A percentile compares a stretch with the other conserved stretches of the same genome.
Evolutionary conservation across 1,140 invertebrate genomes (phyloP).

Genomic region (Adoxophyes honmai): DNA sequence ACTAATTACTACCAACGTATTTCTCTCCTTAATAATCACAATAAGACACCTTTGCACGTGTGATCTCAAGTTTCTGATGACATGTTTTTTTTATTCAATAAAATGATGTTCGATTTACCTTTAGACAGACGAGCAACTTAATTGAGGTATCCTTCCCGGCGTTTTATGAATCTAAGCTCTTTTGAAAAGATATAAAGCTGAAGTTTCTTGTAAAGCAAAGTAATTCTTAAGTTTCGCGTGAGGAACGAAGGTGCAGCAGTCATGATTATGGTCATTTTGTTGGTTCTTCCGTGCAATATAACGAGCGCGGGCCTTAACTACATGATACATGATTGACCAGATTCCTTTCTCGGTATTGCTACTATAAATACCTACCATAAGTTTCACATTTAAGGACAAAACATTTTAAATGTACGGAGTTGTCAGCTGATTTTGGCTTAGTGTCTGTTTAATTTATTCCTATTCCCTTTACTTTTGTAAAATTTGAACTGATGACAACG

Average conservation of each 20-base stretch:
- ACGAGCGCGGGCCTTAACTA: background rate
- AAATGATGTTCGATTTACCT: background rate
- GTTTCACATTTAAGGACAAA: background rate
- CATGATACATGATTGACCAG: conserved; percentile 13
- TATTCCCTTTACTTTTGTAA: no score
- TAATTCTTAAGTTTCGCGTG: background rate
- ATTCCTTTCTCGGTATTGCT: conserved; percentile 12
- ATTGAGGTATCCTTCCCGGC: no score
- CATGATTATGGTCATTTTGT: conserved; percentile 11
- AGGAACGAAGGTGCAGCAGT: no score
- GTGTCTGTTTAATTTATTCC: no score
- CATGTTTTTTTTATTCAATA: background rate
- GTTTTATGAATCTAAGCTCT: no score
- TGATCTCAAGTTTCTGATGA: conserved; percentile 7
- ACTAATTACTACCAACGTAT: background rate
- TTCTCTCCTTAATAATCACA: background rate
- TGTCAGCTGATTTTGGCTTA: no score
- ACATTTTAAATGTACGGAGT: no score
- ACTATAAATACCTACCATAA: background rate
- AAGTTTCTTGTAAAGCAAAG: background rate
- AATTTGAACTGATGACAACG: no score
- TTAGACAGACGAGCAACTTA: background rate
- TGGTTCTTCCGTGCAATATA: background rate
- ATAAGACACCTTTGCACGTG: background rate
- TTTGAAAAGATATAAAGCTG: background rate